phyloP scores from a whole-genome alignment of 2,113 vertebrate genomes.

The Notechis scutatus region DNA sequence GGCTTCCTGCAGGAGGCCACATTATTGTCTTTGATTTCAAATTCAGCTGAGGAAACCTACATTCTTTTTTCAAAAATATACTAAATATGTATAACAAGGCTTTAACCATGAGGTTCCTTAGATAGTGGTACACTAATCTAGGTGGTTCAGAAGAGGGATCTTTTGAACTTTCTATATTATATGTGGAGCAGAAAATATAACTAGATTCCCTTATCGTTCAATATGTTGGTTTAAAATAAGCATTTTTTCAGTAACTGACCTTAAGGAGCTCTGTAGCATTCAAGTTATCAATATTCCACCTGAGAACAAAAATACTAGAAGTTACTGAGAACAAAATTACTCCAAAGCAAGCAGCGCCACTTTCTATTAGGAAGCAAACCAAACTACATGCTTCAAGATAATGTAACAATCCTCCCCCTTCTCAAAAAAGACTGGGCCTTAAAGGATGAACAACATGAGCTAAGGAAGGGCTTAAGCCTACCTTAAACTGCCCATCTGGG shows the following conservation, averaged over 20 bases:
- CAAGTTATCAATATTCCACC: background rate
- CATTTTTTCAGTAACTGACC: background rate
- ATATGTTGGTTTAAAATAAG: background rate
- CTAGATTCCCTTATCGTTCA: background rate
- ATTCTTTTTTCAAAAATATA: conserved; percentile 6
- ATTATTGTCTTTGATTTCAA: conserved; percentile 27
- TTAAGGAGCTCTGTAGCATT: background rate
- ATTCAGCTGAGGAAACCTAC: conserved; percentile 43
- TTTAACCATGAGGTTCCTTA: background rate
- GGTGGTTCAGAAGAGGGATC: background rate
- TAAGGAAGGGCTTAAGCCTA: background rate
- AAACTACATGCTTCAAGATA: background rate
- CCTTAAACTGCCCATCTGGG: background rate
- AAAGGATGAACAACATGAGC: background rate
- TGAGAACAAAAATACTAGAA: background rate
- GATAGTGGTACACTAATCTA: background rate
- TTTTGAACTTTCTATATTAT: background rate
- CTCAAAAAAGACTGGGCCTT: background rate
- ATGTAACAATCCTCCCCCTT: background rate
- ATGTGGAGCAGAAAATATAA: background rate
- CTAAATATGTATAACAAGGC: background rate
- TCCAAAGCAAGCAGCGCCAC: background rate
- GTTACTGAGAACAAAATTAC: background rate
- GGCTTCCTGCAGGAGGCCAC: conserved; percentile 29
- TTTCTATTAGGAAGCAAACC: background rate